Percentiles rank a stretch among this genome's conserved stretches.
Conservation (phyloP, 2,113 vertebrate genomes). For the Taurulus bubalis region DNA sequence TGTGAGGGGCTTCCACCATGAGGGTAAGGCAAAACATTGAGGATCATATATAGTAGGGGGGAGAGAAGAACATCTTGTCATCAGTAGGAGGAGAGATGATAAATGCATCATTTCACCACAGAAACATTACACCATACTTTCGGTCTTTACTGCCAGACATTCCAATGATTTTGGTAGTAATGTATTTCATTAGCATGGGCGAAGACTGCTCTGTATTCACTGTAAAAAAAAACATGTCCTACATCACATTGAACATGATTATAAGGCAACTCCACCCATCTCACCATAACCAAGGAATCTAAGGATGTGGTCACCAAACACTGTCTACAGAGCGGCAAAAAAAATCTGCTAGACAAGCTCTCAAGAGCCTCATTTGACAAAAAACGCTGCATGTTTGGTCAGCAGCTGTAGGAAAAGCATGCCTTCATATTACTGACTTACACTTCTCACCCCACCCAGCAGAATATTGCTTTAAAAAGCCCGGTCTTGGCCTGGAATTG, state of each 20-base stretch:
- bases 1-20: conserved; percentile 98
- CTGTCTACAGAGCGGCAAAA: conserved; percentile 60
- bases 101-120: conserved; percentile 22
- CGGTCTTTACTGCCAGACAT: conserved; percentile 23
- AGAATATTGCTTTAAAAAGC: conserved; percentile 70
- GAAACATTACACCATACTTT: conserved; percentile 23
- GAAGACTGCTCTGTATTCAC: conserved; percentile 44
- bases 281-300: conserved; percentile 74
- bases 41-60: neutral
- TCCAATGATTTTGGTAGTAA: conserved; percentile 38
- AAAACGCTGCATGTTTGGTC: conserved; percentile 74
- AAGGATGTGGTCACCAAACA: conserved; percentile 78
- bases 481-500: conserved; percentile 58
- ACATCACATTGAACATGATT: conserved; percentile 65
- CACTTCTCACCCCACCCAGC: conserved; percentile 79
- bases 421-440: conserved; percentile 78
- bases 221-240: conserved; percentile 60
- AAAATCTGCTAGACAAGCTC: conserved; percentile 71
- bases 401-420: conserved; percentile 76
- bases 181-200: conserved; percentile 54
- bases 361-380: conserved; percentile 71
- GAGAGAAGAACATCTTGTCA: neutral
- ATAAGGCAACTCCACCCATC: conserved; percentile 71
- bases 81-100: conserved; percentile 10
- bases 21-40: conserved; percentile 84